Evolutionary conservation across 2,888 invertebrate species (phyloP), one percentile per base, ranked within the genome.

Genomic region (Eristalinus sepulchralis): DNA sequence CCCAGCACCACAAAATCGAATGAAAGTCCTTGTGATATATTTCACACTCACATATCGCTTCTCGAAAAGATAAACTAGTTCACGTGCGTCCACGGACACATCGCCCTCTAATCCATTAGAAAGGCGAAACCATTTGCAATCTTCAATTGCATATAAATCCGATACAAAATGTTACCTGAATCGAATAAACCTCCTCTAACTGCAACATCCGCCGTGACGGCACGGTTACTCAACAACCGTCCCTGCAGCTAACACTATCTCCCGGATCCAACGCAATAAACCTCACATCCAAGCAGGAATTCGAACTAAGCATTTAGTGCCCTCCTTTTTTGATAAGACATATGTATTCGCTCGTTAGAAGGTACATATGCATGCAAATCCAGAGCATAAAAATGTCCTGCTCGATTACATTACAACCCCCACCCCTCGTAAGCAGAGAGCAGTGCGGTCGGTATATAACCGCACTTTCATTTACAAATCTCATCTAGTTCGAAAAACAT

Each of bases 401-500:
- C 24, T 27, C 55, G 20, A 55, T 39, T 39, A 39, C 39, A 39
- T 39, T 39, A 39, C 39, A 39, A 39, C 47, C 33, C 22, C 24
- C 27, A 24, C n/a, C n/a, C n/a, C n/a, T n/a, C n/a, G 13, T 27
- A 57, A 63, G 31, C 17, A 27, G 11, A 17, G n/a, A 24, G 17
- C n/a, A n/a, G n/a, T n/a, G n/a, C n/a, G n/a, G n/a, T n/a, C n/a
- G n/a, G 66, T 27, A 24, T 0, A 9, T 67, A 59, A 59, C 67
- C 67, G 36, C 60, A 76, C 73, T 57, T 76, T 84, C 75, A 75
- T 63, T 83, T 75, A 76, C 67, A 83, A 80, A 22, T 76, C 67
- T 67, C 34, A 84, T 84, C 76, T 71, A 62, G 22, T 20, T 76
- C 34, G 66, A 60, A 70, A 76, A 81, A 80, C 84, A 84, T 80